These are phyloP conservation scores for Todiramphus saurophagus DNA, from an alignment of 2,113 vertebrate species.

Conservation along the genomic window DNA sequence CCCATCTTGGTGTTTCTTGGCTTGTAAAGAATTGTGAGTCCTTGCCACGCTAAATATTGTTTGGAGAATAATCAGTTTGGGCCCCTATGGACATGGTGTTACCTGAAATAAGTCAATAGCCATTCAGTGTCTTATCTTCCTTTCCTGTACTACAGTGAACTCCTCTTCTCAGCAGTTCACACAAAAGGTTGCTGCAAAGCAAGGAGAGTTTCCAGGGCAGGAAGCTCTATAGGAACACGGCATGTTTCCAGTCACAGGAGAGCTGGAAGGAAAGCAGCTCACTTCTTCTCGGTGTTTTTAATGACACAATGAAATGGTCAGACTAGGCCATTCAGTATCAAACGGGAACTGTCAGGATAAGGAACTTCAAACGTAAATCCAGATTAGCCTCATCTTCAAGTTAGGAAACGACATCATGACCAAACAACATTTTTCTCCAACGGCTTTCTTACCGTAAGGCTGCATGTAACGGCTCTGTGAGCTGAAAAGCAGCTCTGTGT, in stretches of 20 bases:
- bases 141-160: background rate
- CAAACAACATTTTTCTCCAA: background rate
- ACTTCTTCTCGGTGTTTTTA: background rate
- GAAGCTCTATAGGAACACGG: background rate
- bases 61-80: background rate
- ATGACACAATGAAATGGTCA: background rate
- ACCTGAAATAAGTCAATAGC: background rate
- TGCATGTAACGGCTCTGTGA: background rate
- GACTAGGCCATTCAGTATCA: background rate
- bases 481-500: background rate
- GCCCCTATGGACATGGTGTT: accelerated
- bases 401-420: background rate
- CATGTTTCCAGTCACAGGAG: background rate
- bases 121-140: background rate
- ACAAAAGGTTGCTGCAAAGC: background rate
- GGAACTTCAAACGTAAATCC: background rate
- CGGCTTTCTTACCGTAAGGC: background rate
- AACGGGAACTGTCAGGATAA: background rate
- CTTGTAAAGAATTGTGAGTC: background rate
- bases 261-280: background rate
- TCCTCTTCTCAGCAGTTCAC: background rate
- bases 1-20: background rate
- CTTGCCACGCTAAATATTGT: background rate
- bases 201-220: background rate
- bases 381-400: background rate